Base-by-base conservation (phyloP, 2,797 vertebrate genomes). In the Cyclopterus lumpus region DNA sequence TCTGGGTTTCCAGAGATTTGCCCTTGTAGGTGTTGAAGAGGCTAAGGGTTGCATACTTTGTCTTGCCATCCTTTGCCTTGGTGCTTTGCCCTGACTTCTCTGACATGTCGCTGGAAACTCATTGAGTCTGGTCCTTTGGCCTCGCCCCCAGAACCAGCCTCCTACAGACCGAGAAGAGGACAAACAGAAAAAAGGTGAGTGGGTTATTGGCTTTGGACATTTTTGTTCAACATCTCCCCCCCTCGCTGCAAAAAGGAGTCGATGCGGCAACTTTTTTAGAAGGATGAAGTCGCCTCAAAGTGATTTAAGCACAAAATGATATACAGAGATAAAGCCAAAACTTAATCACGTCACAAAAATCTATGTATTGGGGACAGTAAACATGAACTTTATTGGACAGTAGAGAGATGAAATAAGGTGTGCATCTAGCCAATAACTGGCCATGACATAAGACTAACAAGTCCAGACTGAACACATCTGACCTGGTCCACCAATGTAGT, bases 1-100 rank as follows among this genome's bases (percentile, higher is more conserved):
- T 99, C 89, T 99, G 98, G 84, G 97, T 99, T 95, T 99, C 98
- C 95, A 99, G 91, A 91, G 97, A 98, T 91, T 99, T 99, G 86
- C 98, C 98, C 91, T 99, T 99, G 90, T 99, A 99, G 55, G 98
- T 99, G 90, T 99, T 99, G 96, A 99, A 99, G 81, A 99, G 97
- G 97, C 97, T 99, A 97, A 99, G 98, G 82, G 98, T 99, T 76
- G 98, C 97, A 96, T 99, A 99, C 95, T 99, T 99, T 81, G 97
- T 96, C 95, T 99, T 99, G 94, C 98, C 98, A 97, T 99, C 98
- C 97, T 99, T 99, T 97, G 97, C 97, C 97, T 99, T 99, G 95
- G 97, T 98, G 95, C 95, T 99, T 96, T 99, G 98, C 95, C 97
- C 97, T 97, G 98, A 97, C 97, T 99, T 99, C 96, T 99, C 98